Evolutionary conservation across 1,140 invertebrate genomes (phyloP), one percentile per base, ranked within the genome.

Genomic region (Drosophila neocordata): DNA sequence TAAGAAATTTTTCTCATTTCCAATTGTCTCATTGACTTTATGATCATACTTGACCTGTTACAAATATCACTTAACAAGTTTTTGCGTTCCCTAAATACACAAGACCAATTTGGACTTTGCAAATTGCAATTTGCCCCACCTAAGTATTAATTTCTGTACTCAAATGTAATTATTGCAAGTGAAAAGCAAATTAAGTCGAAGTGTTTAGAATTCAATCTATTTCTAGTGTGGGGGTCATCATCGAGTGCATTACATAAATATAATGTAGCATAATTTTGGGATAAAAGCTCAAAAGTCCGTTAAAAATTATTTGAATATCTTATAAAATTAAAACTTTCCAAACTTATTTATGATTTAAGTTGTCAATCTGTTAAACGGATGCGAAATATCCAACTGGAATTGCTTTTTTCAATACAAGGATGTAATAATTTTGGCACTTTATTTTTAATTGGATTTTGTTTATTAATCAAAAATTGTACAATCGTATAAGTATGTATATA

Each of bases 391-490:
- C 22, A 24, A 24, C 22, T 24, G 22, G 4, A 24, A 24, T 24
- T 24, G 22, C 22, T 24, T 24, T 24, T 24, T 24, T 24, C 22
- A 24, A 3, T 12, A 11, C 4, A 22, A 31, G 7, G 27, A 31
- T 1, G 70, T 76, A 65, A 73, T 85, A 73, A 77, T 85, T 85
- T 85, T 85, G 81, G 81, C 81, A 85, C 81, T 85, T 85, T 77
- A 85, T 81, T 69, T 79, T 73, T 64, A 79, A 64, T 77, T 77
- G 68, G 55, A 80, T 67, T 83, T 76, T 51, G 44, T 84, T 84
- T 80, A 80, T 73, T 79, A 85, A 73, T 72, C 77, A 63, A 80
- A 58, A 77, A 71, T 69, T 83, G 73, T 71, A 68, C 64, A 75
- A 60, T 77, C 69, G 69, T 73, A 81, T 72, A 48, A 48, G 37